Conservation (phyloP, 2,797 vertebrate genomes). For the Leptodactylus fallax region DNA sequence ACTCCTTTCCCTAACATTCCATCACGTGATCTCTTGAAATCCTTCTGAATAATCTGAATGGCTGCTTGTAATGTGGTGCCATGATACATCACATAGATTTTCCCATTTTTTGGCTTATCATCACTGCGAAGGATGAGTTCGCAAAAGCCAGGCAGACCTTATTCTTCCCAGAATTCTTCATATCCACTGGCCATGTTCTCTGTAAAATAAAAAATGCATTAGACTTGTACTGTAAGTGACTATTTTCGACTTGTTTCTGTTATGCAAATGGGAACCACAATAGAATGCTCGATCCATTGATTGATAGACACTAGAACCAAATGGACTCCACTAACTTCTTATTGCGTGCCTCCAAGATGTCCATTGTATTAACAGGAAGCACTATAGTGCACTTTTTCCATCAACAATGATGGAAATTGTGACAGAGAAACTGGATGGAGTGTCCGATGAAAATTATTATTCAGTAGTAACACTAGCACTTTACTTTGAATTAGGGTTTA, state of each 20-base stretch:
- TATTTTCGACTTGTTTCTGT: not conserved
- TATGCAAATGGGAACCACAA: too few species aligned
- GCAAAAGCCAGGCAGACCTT: not conserved
- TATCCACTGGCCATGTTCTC: not conserved
- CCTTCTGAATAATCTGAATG: not conserved
- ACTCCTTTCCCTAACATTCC: conserved; percentile 36
- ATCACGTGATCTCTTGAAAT: conserved; percentile 1
- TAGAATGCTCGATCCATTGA: too few species aligned
- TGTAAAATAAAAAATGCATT: not conserved
- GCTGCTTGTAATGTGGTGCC: conserved; percentile 5
- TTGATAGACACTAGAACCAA: too few species aligned
- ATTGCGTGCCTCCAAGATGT: too few species aligned
- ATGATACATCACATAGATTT: conserved; percentile 38
- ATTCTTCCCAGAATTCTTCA: conserved; percentile 18
- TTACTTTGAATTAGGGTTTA: too few species aligned
- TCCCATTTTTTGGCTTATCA: not conserved
- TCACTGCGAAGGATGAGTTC: conserved; percentile 14
- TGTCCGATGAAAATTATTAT: too few species aligned
- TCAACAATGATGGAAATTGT: too few species aligned
- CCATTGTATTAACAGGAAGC: too few species aligned
- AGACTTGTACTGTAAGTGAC: not conserved
- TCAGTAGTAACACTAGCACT: too few species aligned
- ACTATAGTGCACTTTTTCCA: too few species aligned
- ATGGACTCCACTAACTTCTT: too few species aligned
- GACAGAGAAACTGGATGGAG: too few species aligned